These are phyloP conservation scores for Athalia rosae DNA, from an alignment of 2,888 invertebrate species.

Conservation along the genomic window DNA sequence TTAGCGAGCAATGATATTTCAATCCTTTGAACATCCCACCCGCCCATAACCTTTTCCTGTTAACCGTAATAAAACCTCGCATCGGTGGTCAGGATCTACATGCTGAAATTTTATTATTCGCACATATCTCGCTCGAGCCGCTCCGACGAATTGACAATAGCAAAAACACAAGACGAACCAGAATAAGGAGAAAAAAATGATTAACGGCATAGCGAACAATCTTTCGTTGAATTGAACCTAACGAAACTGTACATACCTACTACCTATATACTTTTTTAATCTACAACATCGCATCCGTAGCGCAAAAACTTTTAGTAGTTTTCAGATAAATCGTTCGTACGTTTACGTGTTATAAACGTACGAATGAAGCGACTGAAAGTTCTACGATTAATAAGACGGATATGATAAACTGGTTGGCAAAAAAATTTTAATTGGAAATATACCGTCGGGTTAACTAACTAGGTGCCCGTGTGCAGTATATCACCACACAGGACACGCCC, in stretches of 20 bases:
- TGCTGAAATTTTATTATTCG: no score
- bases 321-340: no score
- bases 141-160: no score
- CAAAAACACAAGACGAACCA: no score
- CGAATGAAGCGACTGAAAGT: constrained; percentile 8
- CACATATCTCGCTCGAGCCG: no score
- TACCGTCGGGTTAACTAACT: constrained; percentile 15
- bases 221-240: neutral
- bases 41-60: neutral
- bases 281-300: neutral
- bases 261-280: constrained; percentile 1
- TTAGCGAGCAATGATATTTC: constrained; percentile 21
- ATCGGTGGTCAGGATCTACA: no score
- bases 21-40: neutral
- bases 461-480: neutral
- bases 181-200: no score
- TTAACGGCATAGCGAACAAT: neutral
- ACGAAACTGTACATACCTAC: neutral
- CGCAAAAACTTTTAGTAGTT: neutral
- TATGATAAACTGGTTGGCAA: constrained; percentile 38
- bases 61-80: neutral
- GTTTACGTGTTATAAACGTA: no score
- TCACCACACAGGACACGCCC: constrained; percentile 8
- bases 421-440: constrained; percentile 44
- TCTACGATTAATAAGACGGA: constrained; percentile 32